A percentile compares a stretch with the other conserved stretches of the same genome.
Evolutionary conservation across 2,113 vertebrate genomes (phyloP).

Genomic region (Callopanchax toddi): DNA sequence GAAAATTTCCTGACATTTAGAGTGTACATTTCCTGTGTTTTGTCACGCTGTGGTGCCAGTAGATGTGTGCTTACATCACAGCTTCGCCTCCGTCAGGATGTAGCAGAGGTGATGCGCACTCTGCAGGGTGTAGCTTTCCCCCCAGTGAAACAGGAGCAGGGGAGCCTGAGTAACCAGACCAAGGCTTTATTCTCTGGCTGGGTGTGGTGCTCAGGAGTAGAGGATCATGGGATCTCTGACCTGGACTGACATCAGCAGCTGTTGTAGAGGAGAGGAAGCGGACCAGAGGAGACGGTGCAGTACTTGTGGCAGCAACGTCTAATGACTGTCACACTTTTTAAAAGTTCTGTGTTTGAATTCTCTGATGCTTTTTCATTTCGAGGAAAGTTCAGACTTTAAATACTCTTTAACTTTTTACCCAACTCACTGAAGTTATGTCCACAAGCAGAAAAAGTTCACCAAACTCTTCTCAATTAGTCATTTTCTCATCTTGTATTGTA

Average conservation of each 20-base stretch:
- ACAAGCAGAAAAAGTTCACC: not conserved
- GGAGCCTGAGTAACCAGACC: conserved; percentile 65
- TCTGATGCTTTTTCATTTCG: not conserved
- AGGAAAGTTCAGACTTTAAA: not conserved
- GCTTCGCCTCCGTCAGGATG: conserved; percentile 41
- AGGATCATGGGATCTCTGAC: conserved; percentile 74
- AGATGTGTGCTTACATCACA: conserved; percentile 29
- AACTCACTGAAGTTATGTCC: not conserved
- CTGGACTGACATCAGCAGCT: conserved; percentile 74
- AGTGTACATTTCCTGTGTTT: not conserved
- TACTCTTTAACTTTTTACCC: no score
- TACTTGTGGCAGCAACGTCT: conserved; percentile 27
- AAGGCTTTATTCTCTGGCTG: conserved; percentile 69
- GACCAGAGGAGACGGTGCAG: conserved; percentile 36
- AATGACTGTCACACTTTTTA: no score
- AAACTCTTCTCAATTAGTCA: not conserved
- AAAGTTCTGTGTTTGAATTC: no score
- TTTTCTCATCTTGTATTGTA: not conserved
- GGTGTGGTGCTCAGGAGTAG: conserved; percentile 69
- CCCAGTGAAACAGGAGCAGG: conserved; percentile 67
- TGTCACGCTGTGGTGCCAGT: conserved; percentile 13
- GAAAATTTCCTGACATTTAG: not conserved
- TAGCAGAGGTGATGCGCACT: conserved; percentile 51
- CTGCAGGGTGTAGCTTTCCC: conserved; percentile 71
- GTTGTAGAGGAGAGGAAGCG: conserved; percentile 48